These are phyloP conservation scores for Uria aalge DNA, from an alignment of 2,113 vertebrate species.

Conservation along the genomic window DNA sequence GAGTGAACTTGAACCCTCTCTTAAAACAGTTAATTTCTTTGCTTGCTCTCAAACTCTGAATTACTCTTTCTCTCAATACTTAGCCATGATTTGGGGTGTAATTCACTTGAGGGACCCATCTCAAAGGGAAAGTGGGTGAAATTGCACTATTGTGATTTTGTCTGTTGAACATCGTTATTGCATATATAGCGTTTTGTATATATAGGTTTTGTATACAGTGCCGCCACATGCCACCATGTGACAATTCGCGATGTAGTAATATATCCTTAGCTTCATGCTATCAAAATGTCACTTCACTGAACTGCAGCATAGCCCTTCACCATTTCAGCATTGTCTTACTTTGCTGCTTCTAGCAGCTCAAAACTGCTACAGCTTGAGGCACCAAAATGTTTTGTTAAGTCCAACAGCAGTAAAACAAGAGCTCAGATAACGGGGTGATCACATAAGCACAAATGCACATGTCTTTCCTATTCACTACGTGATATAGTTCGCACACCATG, in stretches of 20 bases:
- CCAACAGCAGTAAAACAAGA: background rate
- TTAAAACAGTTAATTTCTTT: background rate
- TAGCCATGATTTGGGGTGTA: background rate
- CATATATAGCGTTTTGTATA: no score
- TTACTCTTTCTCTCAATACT: background rate
- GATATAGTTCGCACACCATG: rapidly evolving
- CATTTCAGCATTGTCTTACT: background rate
- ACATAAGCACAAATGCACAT: background rate
- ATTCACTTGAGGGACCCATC: background rate
- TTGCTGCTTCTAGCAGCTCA: background rate
- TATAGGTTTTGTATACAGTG: background rate
- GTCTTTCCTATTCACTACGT: background rate
- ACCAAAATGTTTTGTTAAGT: background rate
- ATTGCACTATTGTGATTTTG: background rate
- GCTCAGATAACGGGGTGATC: rapidly evolving
- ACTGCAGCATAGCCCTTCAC: background rate
- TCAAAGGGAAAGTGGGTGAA: background rate
- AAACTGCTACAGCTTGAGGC: background rate
- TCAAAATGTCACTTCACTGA: background rate
- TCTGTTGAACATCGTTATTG: background rate
- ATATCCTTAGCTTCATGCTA: background rate
- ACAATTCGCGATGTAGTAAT: background rate
- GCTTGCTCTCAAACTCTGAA: background rate
- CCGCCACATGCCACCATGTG: no score
- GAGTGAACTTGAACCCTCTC: background rate